Evolutionary conservation across 2,797 vertebrate species (phyloP).

Genomic region (Gephyroberyx darwinii): DNA sequence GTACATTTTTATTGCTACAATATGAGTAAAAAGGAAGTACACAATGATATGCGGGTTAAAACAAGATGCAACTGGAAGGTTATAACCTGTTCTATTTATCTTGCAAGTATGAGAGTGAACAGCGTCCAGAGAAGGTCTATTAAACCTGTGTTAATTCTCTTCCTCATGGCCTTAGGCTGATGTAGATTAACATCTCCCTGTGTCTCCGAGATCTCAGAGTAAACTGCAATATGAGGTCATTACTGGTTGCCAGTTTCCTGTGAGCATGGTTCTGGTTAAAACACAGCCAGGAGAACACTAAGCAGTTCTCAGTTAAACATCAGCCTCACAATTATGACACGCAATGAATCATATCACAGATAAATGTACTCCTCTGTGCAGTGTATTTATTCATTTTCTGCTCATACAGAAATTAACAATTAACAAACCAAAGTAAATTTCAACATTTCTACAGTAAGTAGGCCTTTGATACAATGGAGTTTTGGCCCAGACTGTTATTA

Average conservation of each 20-base stretch:
- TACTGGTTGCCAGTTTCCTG: constrained; percentile 61
- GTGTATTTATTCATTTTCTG: constrained; percentile 35
- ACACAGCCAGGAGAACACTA: constrained; percentile 46
- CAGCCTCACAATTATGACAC: constrained; percentile 48
- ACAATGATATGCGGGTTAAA: constrained; percentile 16
- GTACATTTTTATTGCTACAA: not conserved
- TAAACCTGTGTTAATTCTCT: constrained; percentile 43
- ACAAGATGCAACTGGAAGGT: not conserved
- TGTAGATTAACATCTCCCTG: constrained; percentile 45
- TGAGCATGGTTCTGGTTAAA: constrained; percentile 56
- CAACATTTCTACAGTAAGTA: constrained; percentile 3
- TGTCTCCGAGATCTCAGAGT: constrained; percentile 51
- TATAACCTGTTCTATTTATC: not conserved
- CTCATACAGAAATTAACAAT: constrained; percentile 1
- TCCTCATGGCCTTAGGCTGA: constrained; percentile 30
- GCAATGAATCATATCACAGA: constrained; percentile 10
- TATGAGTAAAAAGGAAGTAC: not conserved
- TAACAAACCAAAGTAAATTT: constrained; percentile 10
- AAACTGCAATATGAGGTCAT: constrained; percentile 72
- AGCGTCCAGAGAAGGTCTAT: constrained; percentile 31
- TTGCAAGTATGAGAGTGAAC: constrained; percentile 14
- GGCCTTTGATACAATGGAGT: constrained; percentile 2
- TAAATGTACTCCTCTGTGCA: constrained; percentile 8
- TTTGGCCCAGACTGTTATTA: constrained; percentile 1
- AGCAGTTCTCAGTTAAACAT: constrained; percentile 60